Base-by-base conservation (phyloP, 2,888 invertebrate species). In the Smittia aterrima region DNA sequence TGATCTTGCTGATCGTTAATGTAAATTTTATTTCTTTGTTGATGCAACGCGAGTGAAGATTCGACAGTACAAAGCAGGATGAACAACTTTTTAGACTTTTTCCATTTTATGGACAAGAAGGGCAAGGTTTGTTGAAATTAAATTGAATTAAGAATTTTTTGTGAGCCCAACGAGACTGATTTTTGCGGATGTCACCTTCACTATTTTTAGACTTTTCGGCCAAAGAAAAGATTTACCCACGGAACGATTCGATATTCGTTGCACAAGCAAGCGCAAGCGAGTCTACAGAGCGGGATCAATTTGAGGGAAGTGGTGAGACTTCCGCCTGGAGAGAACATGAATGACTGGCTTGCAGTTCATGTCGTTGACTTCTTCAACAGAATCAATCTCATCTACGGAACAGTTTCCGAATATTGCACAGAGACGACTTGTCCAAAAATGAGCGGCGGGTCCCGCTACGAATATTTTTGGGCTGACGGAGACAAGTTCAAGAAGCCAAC, bases 321-420 rank as follows among this genome's bases (percentile, higher is more conserved):
- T 76, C 95, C 95, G 1, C 87, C 88, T 27, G 90, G 90, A 3
- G 95, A 96, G 83, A 92, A 92, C 81, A 82, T 92, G 71, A 92
- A 93, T 79, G 96, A 96, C 81, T 96, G 96, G 96, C 87, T 95
- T 47, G 95, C 95, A 18, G 95, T 96, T 2, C 95, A 96, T 84
- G 94, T 95, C 78, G 95, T 96, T 38, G 95, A 96, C 80, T 96
- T 96, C 81, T 96, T 96, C 83, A 96, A 96, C 82, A 88, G 96
- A 79, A 94, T 96, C 77, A 96, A 96, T 83, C 84, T 96, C 64
- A 92, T 96, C 77, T 96, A 96, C 83, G 95, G 95, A 7, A 95
- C 94, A 0, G 90, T 95, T 38, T 90, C 90, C 6, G 93, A 93
- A 79, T 92, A 89, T 80, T 96, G 96, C 80, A 92, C 91, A 47